phyloP scores from a whole-genome alignment of 2,888 invertebrate genomes.

The Muschampia plurimacula region DNA sequence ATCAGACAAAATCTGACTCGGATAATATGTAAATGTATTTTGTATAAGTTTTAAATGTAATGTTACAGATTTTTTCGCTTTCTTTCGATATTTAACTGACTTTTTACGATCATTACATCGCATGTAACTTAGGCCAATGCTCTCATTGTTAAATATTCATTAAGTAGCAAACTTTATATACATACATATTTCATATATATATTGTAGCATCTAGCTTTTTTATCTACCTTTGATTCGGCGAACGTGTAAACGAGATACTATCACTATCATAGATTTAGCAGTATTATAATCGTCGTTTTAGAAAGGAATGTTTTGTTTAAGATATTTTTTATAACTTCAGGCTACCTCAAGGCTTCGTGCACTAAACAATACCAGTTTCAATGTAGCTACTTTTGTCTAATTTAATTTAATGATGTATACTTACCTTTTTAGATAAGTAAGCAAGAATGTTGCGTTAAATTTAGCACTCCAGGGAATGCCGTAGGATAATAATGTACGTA shows the following conservation, averaged over 20 bases:
- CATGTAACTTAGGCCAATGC: constrained; percentile 20
- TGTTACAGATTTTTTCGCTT: too few relatives aligned
- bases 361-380: constrained; percentile 52
- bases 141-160: constrained; percentile 28
- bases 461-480: constrained; percentile 24
- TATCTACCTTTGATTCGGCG: constrained; percentile 18
- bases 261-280: constrained; percentile 68
- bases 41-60: neutral
- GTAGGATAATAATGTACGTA: neutral
- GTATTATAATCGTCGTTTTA: constrained; percentile 73
- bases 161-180: constrained; percentile 23
- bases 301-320: constrained; percentile 56
- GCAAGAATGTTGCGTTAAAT: constrained; percentile 15
- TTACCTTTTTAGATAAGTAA: neutral
- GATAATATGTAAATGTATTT: neutral
- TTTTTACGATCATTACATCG: neutral
- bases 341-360: constrained; percentile 76
- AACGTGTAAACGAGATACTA: constrained; percentile 44
- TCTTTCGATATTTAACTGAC: too few relatives aligned
- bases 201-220: constrained; percentile 30
- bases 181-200: constrained; percentile 2
- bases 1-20: neutral
- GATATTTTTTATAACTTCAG: constrained; percentile 60
- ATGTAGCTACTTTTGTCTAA: constrained; percentile 12
- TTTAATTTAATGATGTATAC: neutral